Evolutionary conservation across 2,797 vertebrate genomes (phyloP), one percentile per base, ranked within the genome.

Genomic region (Neoniphon sammara): DNA sequence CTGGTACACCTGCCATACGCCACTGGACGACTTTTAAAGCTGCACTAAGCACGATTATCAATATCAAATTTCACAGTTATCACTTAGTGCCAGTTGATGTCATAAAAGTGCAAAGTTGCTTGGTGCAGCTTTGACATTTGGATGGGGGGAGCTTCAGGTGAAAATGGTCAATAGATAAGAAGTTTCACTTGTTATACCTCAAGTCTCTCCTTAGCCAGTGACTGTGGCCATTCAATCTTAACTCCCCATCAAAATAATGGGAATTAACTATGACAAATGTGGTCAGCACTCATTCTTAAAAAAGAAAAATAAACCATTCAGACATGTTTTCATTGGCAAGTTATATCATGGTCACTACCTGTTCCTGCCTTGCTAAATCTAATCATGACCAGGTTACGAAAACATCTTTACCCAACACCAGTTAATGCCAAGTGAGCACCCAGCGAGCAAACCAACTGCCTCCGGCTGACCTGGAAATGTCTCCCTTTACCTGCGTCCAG

Each of bases 401-500:
- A 83, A 90, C 78, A 70, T 85, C 84, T 81, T 77, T 59, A 58
- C 23, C 74, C 70, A 70, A 76, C 70, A 80, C 59, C 59, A 54
- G 31, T 68, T 3, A 59, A 57, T 50, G 56, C 81, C 80, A 78
- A 85, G 84, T 84, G 83, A 71, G 66, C 78, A 56, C 57, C 71
- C 71, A 3, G 67, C 54, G 10, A 74, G 82, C 75, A 72, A 57
- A 56, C 61, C 42, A 81, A 80, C 66, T 68, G 84, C 83, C 73
- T 81, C 75, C 0, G 70, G 83, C 83, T 87, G 86, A 88, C 89
- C 88, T 87, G 90, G 81, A 89, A 88, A 85, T 3, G 84, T 77
- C 87, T 60, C 57, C 79, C 63, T 78, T 71, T 80, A 89, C 86
- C 87, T 88, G 87, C 73, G 27, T 70, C 69, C 65, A 36, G 20